Percentiles rank a stretch among this genome's conserved stretches.
These are phyloP conservation scores for Diadema setosum DNA, from an alignment of 35 echinoderm and acorn worm genomes.

Conservation along the genomic window DNA sequence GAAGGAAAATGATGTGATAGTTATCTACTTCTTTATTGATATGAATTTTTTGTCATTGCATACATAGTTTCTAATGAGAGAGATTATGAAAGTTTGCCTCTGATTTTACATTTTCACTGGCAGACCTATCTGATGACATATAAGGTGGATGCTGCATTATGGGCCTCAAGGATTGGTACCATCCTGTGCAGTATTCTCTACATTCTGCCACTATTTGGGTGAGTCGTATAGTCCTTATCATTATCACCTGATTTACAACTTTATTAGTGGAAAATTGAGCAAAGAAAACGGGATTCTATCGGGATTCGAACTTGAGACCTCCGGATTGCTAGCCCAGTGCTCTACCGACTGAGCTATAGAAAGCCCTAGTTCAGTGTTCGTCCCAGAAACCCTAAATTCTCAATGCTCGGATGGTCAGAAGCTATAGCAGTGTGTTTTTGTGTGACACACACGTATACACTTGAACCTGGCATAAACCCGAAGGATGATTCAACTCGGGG, in stretches of 20 bases:
- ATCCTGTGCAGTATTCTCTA: slow-evolving; percentile 82
- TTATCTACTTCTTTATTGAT: neutral
- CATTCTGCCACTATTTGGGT: slow-evolving; percentile 71
- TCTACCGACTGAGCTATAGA: neutral
- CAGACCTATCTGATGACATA: slow-evolving; percentile 52
- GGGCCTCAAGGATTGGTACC: slow-evolving; percentile 66
- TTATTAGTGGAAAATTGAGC: neutral
- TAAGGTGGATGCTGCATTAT: slow-evolving; percentile 79
- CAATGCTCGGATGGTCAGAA: no score
- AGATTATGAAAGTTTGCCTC: neutral
- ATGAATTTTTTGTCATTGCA: neutral
- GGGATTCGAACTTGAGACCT: neutral
- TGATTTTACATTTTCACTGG: neutral
- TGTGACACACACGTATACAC: no score
- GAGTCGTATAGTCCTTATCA: no score
- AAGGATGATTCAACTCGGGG: no score
- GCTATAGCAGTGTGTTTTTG: no score
- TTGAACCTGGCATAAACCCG: no score
- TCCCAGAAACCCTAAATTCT: neutral
- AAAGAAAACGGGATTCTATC: neutral
- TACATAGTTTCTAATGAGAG: neutral
- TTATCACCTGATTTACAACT: neutral
- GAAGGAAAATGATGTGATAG: neutral
- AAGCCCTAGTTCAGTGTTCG: neutral
- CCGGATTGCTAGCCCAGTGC: neutral